Percentiles rank a stretch among this genome's conserved stretches.
Conservation (phyloP, 1,140 invertebrate genomes). For the Laupala kohalensis region DNA sequence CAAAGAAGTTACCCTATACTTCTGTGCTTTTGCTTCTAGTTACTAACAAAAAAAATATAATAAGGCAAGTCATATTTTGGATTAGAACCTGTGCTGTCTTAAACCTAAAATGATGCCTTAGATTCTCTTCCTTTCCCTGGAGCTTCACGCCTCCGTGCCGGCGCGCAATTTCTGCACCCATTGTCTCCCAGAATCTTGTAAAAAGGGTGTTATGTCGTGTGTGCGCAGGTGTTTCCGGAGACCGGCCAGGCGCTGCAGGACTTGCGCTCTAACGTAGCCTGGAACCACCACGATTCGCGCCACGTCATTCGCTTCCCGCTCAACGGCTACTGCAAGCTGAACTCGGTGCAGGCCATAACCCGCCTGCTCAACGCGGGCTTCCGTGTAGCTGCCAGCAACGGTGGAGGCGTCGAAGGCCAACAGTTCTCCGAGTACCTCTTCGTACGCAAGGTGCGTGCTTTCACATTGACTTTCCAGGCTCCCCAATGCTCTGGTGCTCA, state of each 20-base stretch:
- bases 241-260: slow-evolving; percentile 73
- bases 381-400: slow-evolving; percentile 67
- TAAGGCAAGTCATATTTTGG: too few relatives aligned
- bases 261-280: slow-evolving; percentile 61
- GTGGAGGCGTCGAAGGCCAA: slow-evolving; percentile 79
- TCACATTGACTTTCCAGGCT: slow-evolving; percentile 25
- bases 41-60: too few relatives aligned
- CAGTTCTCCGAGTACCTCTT: slow-evolving; percentile 89
- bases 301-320: slow-evolving; percentile 82
- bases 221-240: slow-evolving; percentile 84
- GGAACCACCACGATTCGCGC: slow-evolving; percentile 70
- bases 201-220: too few relatives aligned
- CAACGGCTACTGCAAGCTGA: slow-evolving; percentile 85
- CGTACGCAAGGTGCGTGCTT: slow-evolving; percentile 46
- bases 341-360: slow-evolving; percentile 79
- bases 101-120: too few relatives aligned
- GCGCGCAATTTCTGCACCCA: too few relatives aligned
- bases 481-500: too few relatives aligned
- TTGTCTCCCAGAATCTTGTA: too few relatives aligned
- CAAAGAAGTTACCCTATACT: too few relatives aligned
- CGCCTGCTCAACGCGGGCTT: slow-evolving; percentile 76
- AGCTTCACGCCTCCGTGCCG: too few relatives aligned
- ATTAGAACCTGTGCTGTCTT: too few relatives aligned
- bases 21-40: too few relatives aligned
- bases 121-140: too few relatives aligned